Evolutionary conservation across 2,888 invertebrate species (phyloP).

Genomic region (Galerucella pusilla): DNA sequence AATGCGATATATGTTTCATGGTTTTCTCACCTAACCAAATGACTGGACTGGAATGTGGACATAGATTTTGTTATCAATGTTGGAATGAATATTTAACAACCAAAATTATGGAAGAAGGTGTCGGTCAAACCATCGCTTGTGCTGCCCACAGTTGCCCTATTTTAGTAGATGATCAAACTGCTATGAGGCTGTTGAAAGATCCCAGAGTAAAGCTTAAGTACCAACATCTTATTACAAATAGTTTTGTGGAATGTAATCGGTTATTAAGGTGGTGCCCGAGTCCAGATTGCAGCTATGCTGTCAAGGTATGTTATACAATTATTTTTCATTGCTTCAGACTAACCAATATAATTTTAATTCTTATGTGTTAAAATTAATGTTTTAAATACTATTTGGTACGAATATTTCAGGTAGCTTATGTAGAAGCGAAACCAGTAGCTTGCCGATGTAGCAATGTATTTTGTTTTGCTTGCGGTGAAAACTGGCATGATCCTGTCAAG

Average conservation of each 20-base stretch:
- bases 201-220: constrained; percentile 91
- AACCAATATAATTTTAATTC: background rate
- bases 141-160: constrained; percentile 98
- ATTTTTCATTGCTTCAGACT: background rate
- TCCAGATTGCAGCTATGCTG: constrained; percentile 96
- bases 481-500: constrained; percentile 98
- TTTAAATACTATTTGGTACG: background rate
- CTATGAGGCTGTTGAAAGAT: constrained; percentile 90
- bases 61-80: constrained; percentile 94
- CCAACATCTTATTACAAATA: constrained; percentile 97
- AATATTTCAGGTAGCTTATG: constrained; percentile 67
- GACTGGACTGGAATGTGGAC: constrained; percentile 97
- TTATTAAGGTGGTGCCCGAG: constrained; percentile 98
- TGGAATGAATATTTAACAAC: constrained; percentile 98
- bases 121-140: constrained; percentile 96
- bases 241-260: constrained; percentile 98
- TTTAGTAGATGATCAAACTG: constrained; percentile 96
- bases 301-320: constrained; percentile 69
- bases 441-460: constrained; percentile 95
- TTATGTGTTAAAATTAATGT: background rate
- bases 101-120: constrained; percentile 98
- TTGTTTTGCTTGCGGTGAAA: constrained; percentile 96
- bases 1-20: constrained; percentile 94
- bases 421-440: constrained; percentile 90
- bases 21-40: constrained; percentile 83